Base-by-base conservation (phyloP, 1,140 invertebrate genomes). In the Apolygus lucorum region DNA sequence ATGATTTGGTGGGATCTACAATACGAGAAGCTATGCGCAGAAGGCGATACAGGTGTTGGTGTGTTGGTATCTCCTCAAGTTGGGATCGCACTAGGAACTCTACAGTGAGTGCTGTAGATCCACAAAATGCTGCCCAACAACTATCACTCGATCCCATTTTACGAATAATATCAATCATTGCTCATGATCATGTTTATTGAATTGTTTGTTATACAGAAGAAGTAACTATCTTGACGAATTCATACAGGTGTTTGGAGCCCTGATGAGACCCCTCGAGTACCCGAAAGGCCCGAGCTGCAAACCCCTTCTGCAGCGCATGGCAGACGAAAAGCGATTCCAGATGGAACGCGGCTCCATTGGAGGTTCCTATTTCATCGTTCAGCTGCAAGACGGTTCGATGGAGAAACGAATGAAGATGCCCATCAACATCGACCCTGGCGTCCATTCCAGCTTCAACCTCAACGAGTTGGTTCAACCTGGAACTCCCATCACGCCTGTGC, bases 181-280 rank as follows among this genome's bases (percentile, higher is more conserved):
- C n/a, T n/a, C n/a, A n/a, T n/a, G n/a, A n/a, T n/a, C n/a, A n/a
- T n/a, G n/a, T n/a, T n/a, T n/a, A n/a, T n/a, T n/a, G n/a, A n/a
- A n/a, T n/a, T n/a, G n/a, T n/a, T n/a, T n/a, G n/a, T n/a, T n/a
- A n/a, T n/a, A n/a, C n/a, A n/a, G n/a, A n/a, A n/a, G n/a, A n/a
- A n/a, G n/a, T n/a, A n/a, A n/a, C n/a, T n/a, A n/a, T n/a, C n/a
- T n/a, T n/a, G n/a, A n/a, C n/a, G n/a, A n/a, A n/a, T n/a, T n/a
- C n/a, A n/a, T 76, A 25, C 72, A 86, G 84, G 79, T 95, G 17
- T 97, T 96, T 76, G 96, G 95, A 25, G 88, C 91, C 13, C 82
- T 99, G 71, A 98, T 98, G 93, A 84, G 93, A 73, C 96, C 96
- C 0, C 79, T 98, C 13, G 93, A 88, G 74, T 91, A 85, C 77